Conservation (phyloP, 2,113 vertebrate species). For the Campylomormyrus numenius region DNA sequence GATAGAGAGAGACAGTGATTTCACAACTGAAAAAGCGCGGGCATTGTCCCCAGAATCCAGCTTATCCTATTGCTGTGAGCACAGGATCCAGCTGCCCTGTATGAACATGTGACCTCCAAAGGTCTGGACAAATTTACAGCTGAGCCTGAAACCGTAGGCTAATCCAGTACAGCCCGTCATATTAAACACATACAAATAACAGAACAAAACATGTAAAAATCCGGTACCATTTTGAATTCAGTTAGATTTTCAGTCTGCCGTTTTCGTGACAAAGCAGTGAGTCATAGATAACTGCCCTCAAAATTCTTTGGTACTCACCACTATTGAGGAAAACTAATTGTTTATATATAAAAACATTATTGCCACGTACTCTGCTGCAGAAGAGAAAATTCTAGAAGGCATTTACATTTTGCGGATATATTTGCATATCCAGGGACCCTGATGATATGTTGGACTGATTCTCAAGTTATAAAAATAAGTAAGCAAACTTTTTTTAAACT, state of each 20-base stretch:
- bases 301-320: not conserved
- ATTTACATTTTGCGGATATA: not conserved
- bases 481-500: not conserved
- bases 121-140: not conserved
- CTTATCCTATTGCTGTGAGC: not conserved
- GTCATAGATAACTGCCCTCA: not conserved
- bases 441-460: not conserved
- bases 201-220: not conserved
- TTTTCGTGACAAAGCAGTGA: not conserved
- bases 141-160: not conserved
- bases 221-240: not conserved
- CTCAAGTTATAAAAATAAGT: not conserved
- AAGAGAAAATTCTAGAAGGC: not conserved
- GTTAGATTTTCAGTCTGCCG: not conserved
- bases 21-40: not conserved
- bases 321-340: not conserved
- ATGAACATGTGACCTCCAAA: not conserved
- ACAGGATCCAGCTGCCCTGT: not conserved
- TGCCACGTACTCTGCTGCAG: not conserved
- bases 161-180: not conserved
- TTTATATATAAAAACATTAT: not conserved
- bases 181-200: not conserved
- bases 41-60: not conserved
- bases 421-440: not conserved
- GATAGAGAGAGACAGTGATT: not conserved